Evolutionary conservation across 1,140 invertebrate genomes (phyloP), one percentile per base, ranked within the genome.

Genomic region (Wiebesia pumilae): DNA sequence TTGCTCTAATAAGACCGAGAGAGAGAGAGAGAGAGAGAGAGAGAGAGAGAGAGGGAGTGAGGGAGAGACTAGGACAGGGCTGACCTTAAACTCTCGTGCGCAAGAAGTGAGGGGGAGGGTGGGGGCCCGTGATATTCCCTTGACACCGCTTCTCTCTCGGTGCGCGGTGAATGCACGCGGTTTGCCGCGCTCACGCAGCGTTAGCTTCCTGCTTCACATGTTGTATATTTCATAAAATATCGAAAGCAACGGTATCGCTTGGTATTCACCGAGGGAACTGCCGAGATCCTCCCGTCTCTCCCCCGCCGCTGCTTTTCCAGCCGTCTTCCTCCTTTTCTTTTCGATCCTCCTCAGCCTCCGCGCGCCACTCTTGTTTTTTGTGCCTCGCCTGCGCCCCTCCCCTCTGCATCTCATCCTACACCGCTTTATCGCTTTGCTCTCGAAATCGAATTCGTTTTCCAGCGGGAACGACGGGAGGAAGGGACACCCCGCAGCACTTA

Each of bases 161-260:
- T 9, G 10, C 40, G 71, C 85, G 80, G 80, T 82, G 85, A 82
- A 86, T 81, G 79, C 65, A 77, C 85, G 65, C 79, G 79, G 78
- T 35, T 79, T 10, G 77, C 51, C n/a, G 51, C 54, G 79, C 58
- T 47, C 62, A 35, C 69, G 81, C 69, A 71, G 43, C 82, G 40
- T 38, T 75, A 81, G 85, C 85, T 86, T 86, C 85, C 85, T 83
- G 85, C 85, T 86, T 82, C 85, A 83, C 85, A 86, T 86, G 84
- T 86, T 83, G 67, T 71, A 47, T 69, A 83, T 87, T 87, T 87
- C 85, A 87, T 87, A 87, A 87, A 87, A 87, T 87, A 87, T 87
- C 65, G 85, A 87, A 86, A 86, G 84, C 85, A 86, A 86, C 85
- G 81, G 85, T 83, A 86, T 78, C 78, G 69, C 43, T 69, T 43